Evolutionary conservation across 1,140 invertebrate species (phyloP).

Genomic region (Berghia stephanieae): DNA sequence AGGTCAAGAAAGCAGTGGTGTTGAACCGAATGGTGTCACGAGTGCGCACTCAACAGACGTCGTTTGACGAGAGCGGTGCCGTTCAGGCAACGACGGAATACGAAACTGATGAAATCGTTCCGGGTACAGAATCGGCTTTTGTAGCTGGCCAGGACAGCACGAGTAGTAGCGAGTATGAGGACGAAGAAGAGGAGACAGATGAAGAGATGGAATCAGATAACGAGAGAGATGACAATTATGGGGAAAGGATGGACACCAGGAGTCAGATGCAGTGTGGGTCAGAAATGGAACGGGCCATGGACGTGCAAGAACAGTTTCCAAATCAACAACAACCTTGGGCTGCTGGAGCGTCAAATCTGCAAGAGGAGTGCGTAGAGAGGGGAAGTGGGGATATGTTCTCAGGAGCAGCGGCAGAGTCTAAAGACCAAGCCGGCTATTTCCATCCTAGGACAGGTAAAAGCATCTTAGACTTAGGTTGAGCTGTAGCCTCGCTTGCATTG

Average conservation of each 20-base stretch:
- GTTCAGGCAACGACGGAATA: slow-evolving; percentile 38
- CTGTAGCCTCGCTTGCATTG: too few relatives aligned
- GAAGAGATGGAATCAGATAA: background rate
- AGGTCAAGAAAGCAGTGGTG: slow-evolving; percentile 50
- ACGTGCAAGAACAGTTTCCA: too few relatives aligned
- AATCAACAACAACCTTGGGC: too few relatives aligned
- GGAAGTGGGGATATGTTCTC: too few relatives aligned
- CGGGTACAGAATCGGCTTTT: slow-evolving; percentile 57
- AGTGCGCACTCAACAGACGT: slow-evolving; percentile 48
- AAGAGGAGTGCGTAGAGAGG: too few relatives aligned
- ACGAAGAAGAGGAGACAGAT: slow-evolving; percentile 26
- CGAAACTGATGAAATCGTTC: slow-evolving; percentile 58
- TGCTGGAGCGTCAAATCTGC: too few relatives aligned
- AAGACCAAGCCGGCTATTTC: too few relatives aligned
- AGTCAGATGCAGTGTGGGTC: too few relatives aligned
- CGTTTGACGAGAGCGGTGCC: slow-evolving; percentile 48
- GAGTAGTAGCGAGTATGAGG: slow-evolving; percentile 41
- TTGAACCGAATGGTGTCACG: slow-evolving; percentile 51
- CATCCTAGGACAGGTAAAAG: too few relatives aligned
- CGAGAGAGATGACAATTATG: background rate
- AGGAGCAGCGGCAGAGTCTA: too few relatives aligned
- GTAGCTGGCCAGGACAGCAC: slow-evolving; percentile 32
- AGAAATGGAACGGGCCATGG: too few relatives aligned
- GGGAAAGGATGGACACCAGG: slow-evolving; percentile 21
- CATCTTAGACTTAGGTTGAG: too few relatives aligned